Evolutionary conservation across 2,888 invertebrate genomes (phyloP).

Genomic region (Shargacucullia verbasci): DNA sequence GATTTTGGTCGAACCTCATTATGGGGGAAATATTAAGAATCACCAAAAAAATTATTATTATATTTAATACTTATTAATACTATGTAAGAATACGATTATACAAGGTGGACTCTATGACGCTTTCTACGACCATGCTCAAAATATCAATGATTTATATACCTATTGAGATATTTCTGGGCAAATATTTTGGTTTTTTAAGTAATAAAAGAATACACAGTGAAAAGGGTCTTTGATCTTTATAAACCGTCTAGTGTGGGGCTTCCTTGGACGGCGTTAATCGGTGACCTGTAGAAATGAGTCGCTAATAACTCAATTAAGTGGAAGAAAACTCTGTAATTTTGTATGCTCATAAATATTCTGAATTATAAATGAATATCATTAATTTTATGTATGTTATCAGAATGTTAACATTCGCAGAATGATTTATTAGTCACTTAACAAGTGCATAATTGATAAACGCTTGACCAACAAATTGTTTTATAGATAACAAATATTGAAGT

Average conservation of each 20-base stretch:
- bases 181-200: background rate
- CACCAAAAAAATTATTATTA: no score
- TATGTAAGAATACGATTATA: no score
- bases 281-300: slow-evolving; percentile 32
- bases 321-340: slow-evolving; percentile 4
- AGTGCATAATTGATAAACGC: slow-evolving; percentile 20
- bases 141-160: no score
- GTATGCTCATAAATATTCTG: background rate
- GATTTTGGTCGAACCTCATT: no score
- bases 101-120: no score
- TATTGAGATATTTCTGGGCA: no score
- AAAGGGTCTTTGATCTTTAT: background rate
- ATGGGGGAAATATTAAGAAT: no score
- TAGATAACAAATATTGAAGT: slow-evolving; percentile 16
- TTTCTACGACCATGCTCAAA: no score
- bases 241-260: slow-evolving; percentile 16
- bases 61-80: no score
- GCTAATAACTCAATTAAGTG: slow-evolving; percentile 37
- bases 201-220: background rate
- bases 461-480: slow-evolving; percentile 15
- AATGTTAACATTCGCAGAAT: background rate
- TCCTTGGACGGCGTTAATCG: slow-evolving; percentile 21
- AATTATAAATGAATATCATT: background rate
- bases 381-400: no score
- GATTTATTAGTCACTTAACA: slow-evolving; percentile 4